These are phyloP conservation scores for Gasteruption jaculator DNA, from an alignment of 2,888 invertebrate species.

Conservation along the genomic window DNA sequence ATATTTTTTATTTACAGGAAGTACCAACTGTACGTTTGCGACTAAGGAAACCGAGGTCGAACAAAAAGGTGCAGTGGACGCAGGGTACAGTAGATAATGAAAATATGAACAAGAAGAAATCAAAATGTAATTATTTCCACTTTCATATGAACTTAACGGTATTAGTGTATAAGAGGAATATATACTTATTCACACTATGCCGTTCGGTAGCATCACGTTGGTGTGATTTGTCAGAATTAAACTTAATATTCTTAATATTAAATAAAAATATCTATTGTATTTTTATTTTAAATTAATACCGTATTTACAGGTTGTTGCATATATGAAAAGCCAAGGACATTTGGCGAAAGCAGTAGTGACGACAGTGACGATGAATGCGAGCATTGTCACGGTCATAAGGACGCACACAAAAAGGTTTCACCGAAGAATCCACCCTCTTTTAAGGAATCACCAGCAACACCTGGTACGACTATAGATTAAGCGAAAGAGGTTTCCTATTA, in stretches of 20 bases:
- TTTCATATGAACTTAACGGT: not conserved
- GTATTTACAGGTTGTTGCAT: constrained; percentile 83
- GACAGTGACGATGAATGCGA: constrained; percentile 81
- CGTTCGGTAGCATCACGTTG: too few species aligned
- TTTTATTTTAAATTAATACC: constrained; percentile 14
- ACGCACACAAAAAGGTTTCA: constrained; percentile 40
- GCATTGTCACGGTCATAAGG: constrained; percentile 74
- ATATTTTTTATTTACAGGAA: constrained; percentile 48
- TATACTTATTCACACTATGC: constrained; percentile 1
- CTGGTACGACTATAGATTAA: constrained; percentile 31
- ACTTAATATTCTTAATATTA: too few species aligned
- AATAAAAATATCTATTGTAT: constrained; percentile 16
- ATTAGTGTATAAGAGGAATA: not conserved
- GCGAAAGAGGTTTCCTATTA: not conserved
- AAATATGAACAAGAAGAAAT: constrained; percentile 91
- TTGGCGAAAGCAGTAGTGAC: constrained; percentile 86
- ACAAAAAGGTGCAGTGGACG: constrained; percentile 85
- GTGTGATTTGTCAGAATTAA: too few species aligned
- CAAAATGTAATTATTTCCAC: constrained; percentile 72
- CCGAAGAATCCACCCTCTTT: constrained; percentile 33
- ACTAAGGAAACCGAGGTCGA: constrained; percentile 64
- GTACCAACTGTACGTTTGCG: constrained; percentile 62
- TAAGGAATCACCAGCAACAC: constrained; percentile 29
- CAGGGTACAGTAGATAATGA: constrained; percentile 93
- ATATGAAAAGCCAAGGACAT: constrained; percentile 82